Percentiles rank a stretch among this genome's conserved stretches.
Conservation (phyloP, 2,888 invertebrate species). For the Pachymerium ferrugineum region DNA sequence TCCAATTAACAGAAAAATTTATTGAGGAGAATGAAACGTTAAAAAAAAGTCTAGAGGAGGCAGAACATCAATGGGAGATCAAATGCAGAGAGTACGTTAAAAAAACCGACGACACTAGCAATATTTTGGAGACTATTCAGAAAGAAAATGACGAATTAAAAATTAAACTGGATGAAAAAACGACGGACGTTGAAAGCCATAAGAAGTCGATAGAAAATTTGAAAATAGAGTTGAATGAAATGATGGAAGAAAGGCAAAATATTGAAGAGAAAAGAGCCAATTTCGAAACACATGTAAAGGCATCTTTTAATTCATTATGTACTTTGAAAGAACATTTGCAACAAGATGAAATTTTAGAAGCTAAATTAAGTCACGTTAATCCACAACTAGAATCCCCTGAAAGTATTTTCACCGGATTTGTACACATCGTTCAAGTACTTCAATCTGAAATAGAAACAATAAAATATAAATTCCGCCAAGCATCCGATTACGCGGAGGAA, state of each 20-base stretch:
- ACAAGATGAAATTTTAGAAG: background rate
- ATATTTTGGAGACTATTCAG: background rate
- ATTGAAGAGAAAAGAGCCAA: background rate
- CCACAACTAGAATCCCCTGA: too few species aligned
- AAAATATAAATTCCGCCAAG: background rate
- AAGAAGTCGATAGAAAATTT: background rate
- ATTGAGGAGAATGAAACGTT: background rate
- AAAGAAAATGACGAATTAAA: background rate
- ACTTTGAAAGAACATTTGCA: background rate
- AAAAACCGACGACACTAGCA: background rate
- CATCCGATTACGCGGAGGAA: background rate
- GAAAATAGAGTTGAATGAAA: background rate
- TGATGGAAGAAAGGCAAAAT: background rate
- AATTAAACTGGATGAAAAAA: background rate
- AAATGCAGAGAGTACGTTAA: background rate
- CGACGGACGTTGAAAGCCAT: background rate
- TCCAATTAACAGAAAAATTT: background rate
- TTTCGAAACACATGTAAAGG: background rate
- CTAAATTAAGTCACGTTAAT: background rate
- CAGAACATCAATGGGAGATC: background rate
- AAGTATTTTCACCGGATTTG: background rate
- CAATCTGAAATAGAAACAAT: background rate
- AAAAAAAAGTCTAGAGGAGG: background rate
- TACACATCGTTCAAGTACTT: background rate
- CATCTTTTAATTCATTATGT: background rate